Evolutionary conservation across 2,797 vertebrate species (phyloP).

Genomic region (Yasuhikotakia modesta): DNA sequence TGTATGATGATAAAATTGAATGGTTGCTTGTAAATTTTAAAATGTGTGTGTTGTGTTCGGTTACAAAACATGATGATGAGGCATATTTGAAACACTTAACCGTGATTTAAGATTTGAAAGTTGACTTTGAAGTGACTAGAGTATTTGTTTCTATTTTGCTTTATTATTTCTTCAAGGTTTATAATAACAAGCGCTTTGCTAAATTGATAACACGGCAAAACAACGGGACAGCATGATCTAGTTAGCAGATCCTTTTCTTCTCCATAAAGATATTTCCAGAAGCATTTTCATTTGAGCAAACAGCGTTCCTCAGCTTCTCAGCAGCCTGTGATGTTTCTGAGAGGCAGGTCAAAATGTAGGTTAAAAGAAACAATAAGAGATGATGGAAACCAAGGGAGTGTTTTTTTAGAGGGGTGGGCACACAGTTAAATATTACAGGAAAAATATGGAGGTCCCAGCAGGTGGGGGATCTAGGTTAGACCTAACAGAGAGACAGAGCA

Average conservation of each 20-base stretch:
- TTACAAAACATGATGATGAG: too few species aligned
- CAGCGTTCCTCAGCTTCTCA: constrained; percentile 12
- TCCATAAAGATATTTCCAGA: not conserved
- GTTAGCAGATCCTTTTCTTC: not conserved
- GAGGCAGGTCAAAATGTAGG: constrained; percentile 25
- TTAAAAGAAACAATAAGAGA: constrained; percentile 40
- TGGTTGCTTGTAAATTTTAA: too few species aligned
- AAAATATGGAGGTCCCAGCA: constrained; percentile 29
- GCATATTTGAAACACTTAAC: too few species aligned
- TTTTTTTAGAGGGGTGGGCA: constrained; percentile 22
- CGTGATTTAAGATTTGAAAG: too few species aligned
- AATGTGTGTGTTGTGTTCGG: too few species aligned
- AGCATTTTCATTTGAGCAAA: constrained; percentile 20
- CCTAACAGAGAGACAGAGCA: constrained; percentile 33
- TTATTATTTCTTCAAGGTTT: too few species aligned
- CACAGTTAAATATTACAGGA: constrained; percentile 37
- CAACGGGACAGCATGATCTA: not conserved
- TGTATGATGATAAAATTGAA: too few species aligned
- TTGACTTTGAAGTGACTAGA: too few species aligned
- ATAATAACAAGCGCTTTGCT: too few species aligned
- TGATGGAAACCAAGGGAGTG: constrained; percentile 34
- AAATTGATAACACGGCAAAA: not conserved
- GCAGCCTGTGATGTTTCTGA: not conserved
- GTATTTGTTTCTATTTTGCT: too few species aligned
- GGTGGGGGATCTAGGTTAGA: constrained; percentile 26